Evolutionary conservation across 2,113 vertebrate genomes (phyloP).

Genomic region (Danionella cerebrum): DNA sequence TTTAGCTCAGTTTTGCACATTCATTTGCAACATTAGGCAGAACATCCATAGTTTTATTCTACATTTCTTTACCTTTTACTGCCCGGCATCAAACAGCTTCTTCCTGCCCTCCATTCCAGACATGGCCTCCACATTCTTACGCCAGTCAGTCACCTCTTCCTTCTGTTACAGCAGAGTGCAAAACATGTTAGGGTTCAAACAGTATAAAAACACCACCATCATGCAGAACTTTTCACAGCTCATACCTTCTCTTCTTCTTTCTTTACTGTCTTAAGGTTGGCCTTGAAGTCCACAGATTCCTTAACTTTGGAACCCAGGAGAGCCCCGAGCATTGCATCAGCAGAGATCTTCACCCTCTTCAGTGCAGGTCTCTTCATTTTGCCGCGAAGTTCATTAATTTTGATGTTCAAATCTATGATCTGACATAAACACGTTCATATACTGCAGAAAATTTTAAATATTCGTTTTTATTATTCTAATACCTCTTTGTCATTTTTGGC

Average conservation of each 20-base stretch:
- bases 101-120: conserved; percentile 61
- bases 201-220: neutral
- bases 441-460: neutral
- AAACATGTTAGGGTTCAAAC: too few species aligned
- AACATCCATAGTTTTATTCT: too few species aligned
- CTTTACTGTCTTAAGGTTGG: conserved; percentile 71
- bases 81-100: conserved; percentile 52
- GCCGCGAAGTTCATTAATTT: conserved; percentile 70
- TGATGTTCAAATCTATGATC: conserved; percentile 61
- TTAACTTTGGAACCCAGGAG: conserved; percentile 64
- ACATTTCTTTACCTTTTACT: conserved; percentile 16
- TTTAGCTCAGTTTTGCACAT: too few species aligned
- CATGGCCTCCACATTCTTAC: conserved; percentile 61
- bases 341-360: conserved; percentile 63
- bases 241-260: conserved; percentile 69
- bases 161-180: conserved; percentile 23
- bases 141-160: conserved; percentile 58
- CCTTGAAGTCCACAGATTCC: conserved; percentile 69
- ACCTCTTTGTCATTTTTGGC: conserved; percentile 59
- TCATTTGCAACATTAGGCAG: too few species aligned
- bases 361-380: conserved; percentile 72
- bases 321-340: conserved; percentile 71
- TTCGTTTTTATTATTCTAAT: too few species aligned
- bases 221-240: neutral
- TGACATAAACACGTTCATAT: conserved; percentile 25